Evolutionary conservation across 2,888 invertebrate species (phyloP), one percentile per base, ranked within the genome.

Genomic region (Athripsodes cinereus): DNA sequence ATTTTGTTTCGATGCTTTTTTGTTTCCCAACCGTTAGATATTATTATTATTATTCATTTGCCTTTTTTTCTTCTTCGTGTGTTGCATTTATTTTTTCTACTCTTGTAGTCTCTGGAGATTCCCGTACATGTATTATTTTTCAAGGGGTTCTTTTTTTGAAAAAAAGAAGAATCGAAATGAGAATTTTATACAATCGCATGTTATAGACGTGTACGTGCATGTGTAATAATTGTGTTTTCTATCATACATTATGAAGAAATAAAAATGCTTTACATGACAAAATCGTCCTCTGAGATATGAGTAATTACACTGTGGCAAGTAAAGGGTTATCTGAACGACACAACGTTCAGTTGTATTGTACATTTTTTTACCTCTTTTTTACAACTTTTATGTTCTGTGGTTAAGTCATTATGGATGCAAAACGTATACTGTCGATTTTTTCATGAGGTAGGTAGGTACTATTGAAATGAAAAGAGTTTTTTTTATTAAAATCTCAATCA

Each of bases 101-200:
- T 40, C 13, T 40, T 13, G 3, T 40, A 16, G 40, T 40, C 40
- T 40, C 40, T 40, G 13, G 40, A 40, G 40, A 40, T 40, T 40
- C 40, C 13, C 40, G 13, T 40, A 8, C n/a, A n/a, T n/a, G n/a
- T n/a, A n/a, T n/a, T n/a, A n/a, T 40, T 2, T 40, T 40, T 40
- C 40, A 40, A 40, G 40, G 40, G 40, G 40, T 40, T 40, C 40
- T 40, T 40, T 40, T 40, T 40, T 40, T 40, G 8, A 40, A 40
- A 40, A n/a, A n/a, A n/a, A n/a, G n/a, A n/a, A n/a, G n/a, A n/a
- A 8, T 40, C 40, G 13, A 40, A 40, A n/a, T 16, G 40, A 40
- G 40, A 40, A 40, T 40, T 13, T 40, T 40, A 16, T 16, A 8
- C 16, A 2, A 13, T 40, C 5, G 16, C 16, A 40, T 40, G 13